phyloP scores from a whole-genome alignment of 35 echinoderm and acorn worm genomes.

The Eucidaris tribuloides region DNA sequence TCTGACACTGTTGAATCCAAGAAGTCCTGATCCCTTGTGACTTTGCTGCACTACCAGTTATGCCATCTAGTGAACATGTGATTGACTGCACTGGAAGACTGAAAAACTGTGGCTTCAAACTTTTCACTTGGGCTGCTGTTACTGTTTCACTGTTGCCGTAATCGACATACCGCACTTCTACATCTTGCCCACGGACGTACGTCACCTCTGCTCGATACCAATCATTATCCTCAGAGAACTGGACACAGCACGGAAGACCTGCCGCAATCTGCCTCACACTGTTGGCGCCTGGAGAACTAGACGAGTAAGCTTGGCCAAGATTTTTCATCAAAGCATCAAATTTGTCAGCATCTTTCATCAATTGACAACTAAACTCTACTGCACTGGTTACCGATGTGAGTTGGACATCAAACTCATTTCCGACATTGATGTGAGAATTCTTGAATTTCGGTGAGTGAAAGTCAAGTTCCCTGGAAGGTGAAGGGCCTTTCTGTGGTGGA shows the following conservation, averaged over 20 bases:
- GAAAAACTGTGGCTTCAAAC: constrained; percentile 49
- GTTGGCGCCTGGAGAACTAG: constrained; percentile 6
- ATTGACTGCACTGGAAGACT: constrained; percentile 63
- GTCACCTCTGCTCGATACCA: constrained; percentile 78
- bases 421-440: constrained; percentile 19
- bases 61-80: constrained; percentile 49
- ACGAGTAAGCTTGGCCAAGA: constrained; percentile 55
- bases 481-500: not conserved
- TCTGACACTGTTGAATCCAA: constrained; percentile 13
- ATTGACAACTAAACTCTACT: constrained; percentile 63
- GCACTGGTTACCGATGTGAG: constrained; percentile 39
- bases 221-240: constrained; percentile 64
- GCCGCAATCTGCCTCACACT: constrained; percentile 5
- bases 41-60: not conserved
- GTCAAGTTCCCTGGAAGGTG: not conserved
- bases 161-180: constrained; percentile 70
- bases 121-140: constrained; percentile 31
- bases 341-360: constrained; percentile 42
- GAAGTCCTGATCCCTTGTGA: constrained; percentile 11
- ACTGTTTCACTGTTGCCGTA: constrained; percentile 79
- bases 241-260: constrained; percentile 61
- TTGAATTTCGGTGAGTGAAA: constrained; percentile 35
- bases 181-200: constrained; percentile 8
- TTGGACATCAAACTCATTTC: constrained; percentile 40
- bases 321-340: constrained; percentile 62